Evolutionary conservation across 2,113 vertebrate species (phyloP).

Genomic region (Helogale parvula): DNA sequence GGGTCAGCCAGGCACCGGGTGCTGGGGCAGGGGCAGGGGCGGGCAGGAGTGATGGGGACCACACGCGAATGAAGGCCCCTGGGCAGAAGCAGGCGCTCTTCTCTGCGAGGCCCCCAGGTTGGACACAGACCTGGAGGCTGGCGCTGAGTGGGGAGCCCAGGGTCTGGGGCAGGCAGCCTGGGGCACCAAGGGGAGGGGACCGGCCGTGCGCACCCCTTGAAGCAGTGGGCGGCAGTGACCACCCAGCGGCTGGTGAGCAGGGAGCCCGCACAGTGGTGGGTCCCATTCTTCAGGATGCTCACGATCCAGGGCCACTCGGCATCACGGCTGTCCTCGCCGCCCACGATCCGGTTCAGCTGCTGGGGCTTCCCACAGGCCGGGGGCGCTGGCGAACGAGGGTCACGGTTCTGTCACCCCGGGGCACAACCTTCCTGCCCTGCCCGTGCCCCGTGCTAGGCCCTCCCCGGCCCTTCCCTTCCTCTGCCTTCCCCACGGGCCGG

Average conservation of each 20-base stretch:
- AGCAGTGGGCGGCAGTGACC: slow-evolving; percentile 83
- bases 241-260: slow-evolving; percentile 81
- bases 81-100: not conserved
- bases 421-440: not conserved
- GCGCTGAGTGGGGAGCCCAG: not conserved
- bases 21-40: accelerated
- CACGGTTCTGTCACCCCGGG: not conserved
- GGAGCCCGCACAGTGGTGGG: slow-evolving; percentile 81
- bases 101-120: not conserved
- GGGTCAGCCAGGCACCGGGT: not conserved
- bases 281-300: slow-evolving; percentile 76
- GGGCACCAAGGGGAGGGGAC: not conserved
- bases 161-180: no score
- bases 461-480: not conserved
- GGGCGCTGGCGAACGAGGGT: not conserved
- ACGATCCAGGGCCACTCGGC: slow-evolving; percentile 83
- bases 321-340: slow-evolving; percentile 72
- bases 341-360: slow-evolving; percentile 77
- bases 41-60: not conserved
- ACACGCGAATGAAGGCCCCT: not conserved
- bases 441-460: not conserved
- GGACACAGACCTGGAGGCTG: not conserved
- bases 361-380: slow-evolving; percentile 78
- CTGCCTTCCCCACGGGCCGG: not conserved
- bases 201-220: slow-evolving; percentile 64